Percentiles rank a stretch among this genome's conserved stretches.
Evolutionary conservation across 2,888 invertebrate species (phyloP).

Genomic region (Catocala sponsa): DNA sequence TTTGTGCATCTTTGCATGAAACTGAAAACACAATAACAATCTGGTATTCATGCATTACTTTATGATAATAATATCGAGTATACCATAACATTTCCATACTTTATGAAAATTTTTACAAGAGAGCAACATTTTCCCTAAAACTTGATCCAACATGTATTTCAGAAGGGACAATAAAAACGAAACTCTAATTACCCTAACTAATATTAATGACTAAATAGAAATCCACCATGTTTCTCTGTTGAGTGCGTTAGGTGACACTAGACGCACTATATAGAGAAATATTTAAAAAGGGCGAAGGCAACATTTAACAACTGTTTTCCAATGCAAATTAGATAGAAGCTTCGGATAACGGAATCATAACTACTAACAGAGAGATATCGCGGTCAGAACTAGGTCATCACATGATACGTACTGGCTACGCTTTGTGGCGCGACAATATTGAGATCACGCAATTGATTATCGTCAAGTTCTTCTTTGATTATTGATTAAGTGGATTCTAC

Average conservation of each 20-base stretch:
- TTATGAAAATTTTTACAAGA: too few relatives aligned
- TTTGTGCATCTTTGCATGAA: too few relatives aligned
- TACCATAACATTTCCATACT: not conserved
- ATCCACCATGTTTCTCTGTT: too few relatives aligned
- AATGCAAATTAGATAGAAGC: conserved; percentile 32
- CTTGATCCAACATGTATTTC: too few relatives aligned
- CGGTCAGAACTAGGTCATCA: conserved; percentile 31
- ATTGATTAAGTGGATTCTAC: too few relatives aligned
- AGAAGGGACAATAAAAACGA: too few relatives aligned
- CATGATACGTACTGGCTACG: conserved; percentile 6
- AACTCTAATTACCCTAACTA: not conserved
- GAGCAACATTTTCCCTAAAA: too few relatives aligned
- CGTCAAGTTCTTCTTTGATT: too few relatives aligned
- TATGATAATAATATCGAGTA: too few relatives aligned
- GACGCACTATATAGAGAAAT: not conserved
- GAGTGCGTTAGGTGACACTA: too few relatives aligned
- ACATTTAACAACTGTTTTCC: conserved; percentile 23
- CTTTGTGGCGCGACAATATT: not conserved
- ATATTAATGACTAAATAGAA: not conserved
- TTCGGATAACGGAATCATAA: conserved; percentile 19
- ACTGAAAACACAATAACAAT: not conserved
- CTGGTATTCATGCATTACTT: too few relatives aligned
- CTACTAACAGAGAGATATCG: conserved; percentile 27
- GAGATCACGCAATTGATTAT: too few relatives aligned
- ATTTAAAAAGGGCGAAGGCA: conserved; percentile 13